phyloP scores from a whole-genome alignment of 37 sponge, comb jelly and placozoan genomes.

The Beroe ovata region DNA sequence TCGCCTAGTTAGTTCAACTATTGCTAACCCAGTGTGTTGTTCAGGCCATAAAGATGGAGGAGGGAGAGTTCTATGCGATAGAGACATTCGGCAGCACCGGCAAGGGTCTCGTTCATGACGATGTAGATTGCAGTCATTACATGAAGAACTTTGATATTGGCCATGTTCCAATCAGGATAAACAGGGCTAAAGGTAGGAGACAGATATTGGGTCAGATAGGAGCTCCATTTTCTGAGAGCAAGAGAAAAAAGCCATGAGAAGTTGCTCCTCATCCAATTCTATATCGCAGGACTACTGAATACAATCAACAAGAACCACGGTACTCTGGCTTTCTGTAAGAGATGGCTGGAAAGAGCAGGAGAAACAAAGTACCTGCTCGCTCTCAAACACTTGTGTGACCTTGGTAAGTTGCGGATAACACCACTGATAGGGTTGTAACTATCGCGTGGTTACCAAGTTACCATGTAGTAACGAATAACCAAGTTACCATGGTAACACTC shows the following conservation, averaged over 20 bases:
- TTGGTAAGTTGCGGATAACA: no score
- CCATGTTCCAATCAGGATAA: slow-evolving; percentile 88
- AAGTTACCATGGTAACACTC: no score
- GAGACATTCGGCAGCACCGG: slow-evolving; percentile 99
- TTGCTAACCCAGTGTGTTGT: no score
- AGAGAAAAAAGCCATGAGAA: no score
- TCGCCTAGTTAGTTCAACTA: no score
- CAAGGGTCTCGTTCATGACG: slow-evolving; percentile 93
- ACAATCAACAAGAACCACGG: slow-evolving; percentile 95
- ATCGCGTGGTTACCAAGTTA: no score
- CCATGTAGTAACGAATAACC: no score
- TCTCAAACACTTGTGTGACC: slow-evolving; percentile 87
- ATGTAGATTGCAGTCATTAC: slow-evolving; percentile 98
- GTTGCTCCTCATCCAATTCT: no score
- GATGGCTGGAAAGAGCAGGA: slow-evolving; percentile 91
- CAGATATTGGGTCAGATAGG: no score
- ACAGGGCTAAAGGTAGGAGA: slow-evolving; percentile 72
- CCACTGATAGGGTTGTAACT: no score
- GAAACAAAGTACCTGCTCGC: slow-evolving; percentile 95
- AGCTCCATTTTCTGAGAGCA: no score
- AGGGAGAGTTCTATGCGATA: slow-evolving; percentile 97
- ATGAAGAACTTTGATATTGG: slow-evolving; percentile 97
- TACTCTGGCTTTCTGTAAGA: slow-evolving; percentile 92
- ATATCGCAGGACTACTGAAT: slow-evolving; percentile 76
- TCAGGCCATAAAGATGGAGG: slow-evolving; percentile 93